Conservation (phyloP, 2,797 vertebrate genomes). For the Stomatorhinus walkeri region DNA sequence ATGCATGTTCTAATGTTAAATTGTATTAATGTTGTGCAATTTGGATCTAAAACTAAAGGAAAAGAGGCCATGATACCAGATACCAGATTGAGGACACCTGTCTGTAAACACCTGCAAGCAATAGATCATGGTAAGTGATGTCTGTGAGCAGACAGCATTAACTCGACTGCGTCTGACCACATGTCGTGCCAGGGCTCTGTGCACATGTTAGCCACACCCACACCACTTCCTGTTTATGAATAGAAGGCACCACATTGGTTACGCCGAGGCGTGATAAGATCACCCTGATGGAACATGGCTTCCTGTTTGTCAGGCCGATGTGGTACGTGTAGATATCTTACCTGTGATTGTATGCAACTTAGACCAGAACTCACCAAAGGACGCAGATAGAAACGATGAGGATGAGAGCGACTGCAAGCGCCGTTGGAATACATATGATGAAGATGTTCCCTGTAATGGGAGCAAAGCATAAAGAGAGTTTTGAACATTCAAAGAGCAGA, state of each 20-base stretch:
- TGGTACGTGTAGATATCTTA: conserved; percentile 27
- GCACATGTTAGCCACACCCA: conserved; percentile 48
- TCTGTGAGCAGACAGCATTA: not conserved
- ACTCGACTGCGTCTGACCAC: conserved; percentile 5
- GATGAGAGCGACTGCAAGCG: conserved; percentile 40
- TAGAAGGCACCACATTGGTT: conserved; percentile 36
- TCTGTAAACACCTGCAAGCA: conserved; percentile 3
- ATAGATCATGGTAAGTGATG: not conserved
- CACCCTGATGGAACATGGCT: conserved; percentile 21
- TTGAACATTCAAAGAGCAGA: not conserved
- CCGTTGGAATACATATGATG: conserved; percentile 44
- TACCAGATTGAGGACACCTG: not conserved
- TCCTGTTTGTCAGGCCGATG: conserved; percentile 51
- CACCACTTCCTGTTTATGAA: conserved; percentile 63
- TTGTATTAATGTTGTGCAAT: not conserved
- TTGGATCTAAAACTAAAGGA: not conserved
- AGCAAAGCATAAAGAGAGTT: not conserved
- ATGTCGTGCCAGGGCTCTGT: conserved; percentile 43
- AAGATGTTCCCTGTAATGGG: conserved; percentile 39
- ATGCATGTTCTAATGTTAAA: not conserved
- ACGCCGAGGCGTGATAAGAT: conserved; percentile 41
- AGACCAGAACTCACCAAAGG: conserved; percentile 56
- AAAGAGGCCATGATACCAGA: not conserved
- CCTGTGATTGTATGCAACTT: conserved; percentile 14
- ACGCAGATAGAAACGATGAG: conserved; percentile 39